Base-by-base conservation (phyloP, 1,140 invertebrate species). In the Drosophila saltans region DNA sequence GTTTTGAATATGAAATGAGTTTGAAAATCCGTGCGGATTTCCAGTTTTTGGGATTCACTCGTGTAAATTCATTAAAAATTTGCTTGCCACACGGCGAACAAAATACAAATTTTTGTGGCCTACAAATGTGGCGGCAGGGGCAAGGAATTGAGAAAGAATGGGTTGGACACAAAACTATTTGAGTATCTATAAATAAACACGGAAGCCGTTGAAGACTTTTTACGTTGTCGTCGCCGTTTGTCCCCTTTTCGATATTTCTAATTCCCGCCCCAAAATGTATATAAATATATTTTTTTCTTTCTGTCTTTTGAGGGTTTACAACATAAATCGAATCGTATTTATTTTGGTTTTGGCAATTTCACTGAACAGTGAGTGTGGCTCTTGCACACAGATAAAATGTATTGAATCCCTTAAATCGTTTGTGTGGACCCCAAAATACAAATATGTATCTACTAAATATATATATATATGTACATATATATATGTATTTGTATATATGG, bases 291-390 rank as follows among this genome's bases (percentile, higher is more conserved):
- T 41, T n/a, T 33, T 64, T 60, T 43, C 39, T 6, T 66, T 45
- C 21, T 59, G 33, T 28, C 48, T 24, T 72, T 66, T 24, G n/a
- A 52, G 74, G 67, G 28, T 45, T 64, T 52, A 69, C 68, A 57
- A 89, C 80, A 89, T 89, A 89, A 89, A 89, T 89, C 84, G 84
- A 89, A 89, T 89, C 80, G 83, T 89, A 89, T 89, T 89, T 89
- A 84, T 89, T 89, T 89, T 89, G 74, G 78, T 80, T 83, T 83
- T 84, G 56, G 84, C 74, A 89, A 89, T 78, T 84, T 89, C 81
- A 83, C 33, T 57, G 69, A 85, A 52, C 75, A 73, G 33, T 65
- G 69, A 81, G 80, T 88, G 84, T 82, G 82, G 84, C 76, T 52
- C 45, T 83, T 66, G 69, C 76, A 76, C 70, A 89, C 72, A 89